Evolutionary conservation across 1,140 invertebrate genomes (phyloP).

Genomic region (Lepidostoma basale): DNA sequence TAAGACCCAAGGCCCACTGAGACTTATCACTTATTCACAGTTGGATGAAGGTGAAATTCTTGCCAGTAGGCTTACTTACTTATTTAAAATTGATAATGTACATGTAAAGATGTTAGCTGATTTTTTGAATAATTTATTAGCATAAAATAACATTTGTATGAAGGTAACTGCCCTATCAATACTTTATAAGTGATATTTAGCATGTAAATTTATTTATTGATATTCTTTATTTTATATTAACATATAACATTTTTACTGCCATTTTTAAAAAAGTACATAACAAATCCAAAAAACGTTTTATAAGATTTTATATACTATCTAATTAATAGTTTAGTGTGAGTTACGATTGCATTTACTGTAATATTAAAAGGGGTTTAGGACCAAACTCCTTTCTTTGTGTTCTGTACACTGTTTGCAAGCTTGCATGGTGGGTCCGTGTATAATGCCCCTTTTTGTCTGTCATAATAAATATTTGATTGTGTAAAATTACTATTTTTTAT

Average conservation of each 20-base stretch:
- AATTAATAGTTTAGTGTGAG: background rate
- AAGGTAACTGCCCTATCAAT: background rate
- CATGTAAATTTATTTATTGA: conserved; percentile 24
- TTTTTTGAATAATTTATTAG: background rate
- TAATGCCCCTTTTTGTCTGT: conserved; percentile 2
- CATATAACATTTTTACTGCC: conserved; percentile 5
- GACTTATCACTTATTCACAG: background rate
- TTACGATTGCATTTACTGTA: background rate
- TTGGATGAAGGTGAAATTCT: too few relatives aligned
- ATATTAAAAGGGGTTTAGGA: background rate
- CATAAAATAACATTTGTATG: background rate
- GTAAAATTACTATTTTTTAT: background rate
- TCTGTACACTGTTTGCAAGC: background rate
- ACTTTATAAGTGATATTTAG: conserved; percentile 26
- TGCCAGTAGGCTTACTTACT: conserved; percentile 2
- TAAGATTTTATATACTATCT: background rate
- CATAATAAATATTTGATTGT: conserved; percentile 16
- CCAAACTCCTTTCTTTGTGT: background rate
- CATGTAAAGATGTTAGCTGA: background rate
- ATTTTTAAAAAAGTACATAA: conserved; percentile 4
- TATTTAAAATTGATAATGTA: background rate
- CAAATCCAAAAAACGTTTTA: background rate
- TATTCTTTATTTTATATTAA: conserved; percentile 3
- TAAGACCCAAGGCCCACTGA: too few relatives aligned
- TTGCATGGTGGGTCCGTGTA: conserved; percentile 2